phyloP scores from a whole-genome alignment of 2,113 vertebrate genomes.

The Passerina amoena region DNA sequence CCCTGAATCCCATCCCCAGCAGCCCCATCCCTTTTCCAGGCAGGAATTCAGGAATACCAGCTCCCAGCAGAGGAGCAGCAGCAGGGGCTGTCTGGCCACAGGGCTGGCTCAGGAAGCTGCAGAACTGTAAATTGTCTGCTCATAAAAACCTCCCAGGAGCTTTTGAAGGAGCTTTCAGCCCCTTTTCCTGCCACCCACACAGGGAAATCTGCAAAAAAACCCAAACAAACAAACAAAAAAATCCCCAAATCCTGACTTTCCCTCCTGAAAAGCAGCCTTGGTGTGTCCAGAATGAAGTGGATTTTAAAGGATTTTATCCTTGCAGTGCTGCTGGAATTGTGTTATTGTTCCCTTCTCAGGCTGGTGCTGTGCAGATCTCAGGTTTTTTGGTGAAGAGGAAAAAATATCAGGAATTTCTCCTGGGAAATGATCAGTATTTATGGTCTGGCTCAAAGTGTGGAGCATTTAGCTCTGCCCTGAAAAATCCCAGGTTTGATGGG shows the following conservation, averaged over 20 bases:
- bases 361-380: not conserved
- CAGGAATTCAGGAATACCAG: too few relatives aligned
- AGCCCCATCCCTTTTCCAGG: not conserved
- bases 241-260: not conserved
- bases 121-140: conserved; percentile 2
- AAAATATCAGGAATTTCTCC: not conserved
- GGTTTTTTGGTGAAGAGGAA: not conserved
- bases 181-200: not conserved
- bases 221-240: too few relatives aligned
- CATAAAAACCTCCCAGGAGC: not conserved
- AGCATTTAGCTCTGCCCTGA: not conserved
- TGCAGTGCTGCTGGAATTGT: not conserved
- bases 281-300: not conserved
- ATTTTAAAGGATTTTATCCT: not conserved
- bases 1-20: rapidly evolving
- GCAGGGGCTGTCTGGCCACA: not conserved
- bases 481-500: not conserved
- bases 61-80: not conserved
- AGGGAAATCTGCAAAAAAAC: not conserved
- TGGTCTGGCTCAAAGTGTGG: rapidly evolving
- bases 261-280: not conserved
- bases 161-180: conserved; percentile 34
- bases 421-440: not conserved
- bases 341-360: not conserved
- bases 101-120: not conserved